Conservation (phyloP, 1,140 invertebrate species). For the Metopolophium dirhodum region DNA sequence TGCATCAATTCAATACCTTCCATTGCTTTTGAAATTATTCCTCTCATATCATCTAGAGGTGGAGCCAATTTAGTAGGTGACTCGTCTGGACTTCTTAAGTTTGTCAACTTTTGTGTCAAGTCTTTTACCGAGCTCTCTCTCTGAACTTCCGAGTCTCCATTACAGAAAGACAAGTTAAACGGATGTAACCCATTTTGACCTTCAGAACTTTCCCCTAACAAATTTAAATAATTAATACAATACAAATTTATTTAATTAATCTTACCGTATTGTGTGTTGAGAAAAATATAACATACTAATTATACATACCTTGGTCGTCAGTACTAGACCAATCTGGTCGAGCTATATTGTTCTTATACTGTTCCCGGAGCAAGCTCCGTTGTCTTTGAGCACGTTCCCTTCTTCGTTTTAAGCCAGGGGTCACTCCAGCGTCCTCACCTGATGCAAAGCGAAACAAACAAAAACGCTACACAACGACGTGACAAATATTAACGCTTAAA, state of each 20-base stretch:
- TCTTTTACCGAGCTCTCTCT: constrained; percentile 84
- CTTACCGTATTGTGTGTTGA: not conserved
- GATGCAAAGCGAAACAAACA: constrained; percentile 59
- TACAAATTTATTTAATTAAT: not conserved
- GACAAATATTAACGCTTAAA: constrained; percentile 43
- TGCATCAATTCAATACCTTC: constrained; percentile 69
- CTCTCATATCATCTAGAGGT: constrained; percentile 73
- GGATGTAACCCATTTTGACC: constrained; percentile 40
- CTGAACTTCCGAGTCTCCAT: constrained; percentile 45
- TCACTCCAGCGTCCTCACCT: constrained; percentile 69
- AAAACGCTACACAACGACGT: constrained; percentile 46
- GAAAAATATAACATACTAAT: not conserved
- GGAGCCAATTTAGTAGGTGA: constrained; percentile 62
- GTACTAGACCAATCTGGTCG: constrained; percentile 56
- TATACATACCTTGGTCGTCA: constrained; percentile 52
- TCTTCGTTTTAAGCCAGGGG: constrained; percentile 75
- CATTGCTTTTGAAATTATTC: constrained; percentile 91
- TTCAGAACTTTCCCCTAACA: constrained; percentile 36
- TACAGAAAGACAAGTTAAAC: constrained; percentile 32
- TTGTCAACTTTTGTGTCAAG: constrained; percentile 81
- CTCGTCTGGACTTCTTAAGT: constrained; percentile 69
- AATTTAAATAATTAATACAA: not conserved
- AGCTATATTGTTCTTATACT: constrained; percentile 56
- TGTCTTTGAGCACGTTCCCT: constrained; percentile 81
- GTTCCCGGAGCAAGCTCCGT: constrained; percentile 58